These are phyloP conservation scores for Spermophilus dauricus DNA, from an alignment of 2,113 vertebrate genomes.

Conservation along the genomic window DNA sequence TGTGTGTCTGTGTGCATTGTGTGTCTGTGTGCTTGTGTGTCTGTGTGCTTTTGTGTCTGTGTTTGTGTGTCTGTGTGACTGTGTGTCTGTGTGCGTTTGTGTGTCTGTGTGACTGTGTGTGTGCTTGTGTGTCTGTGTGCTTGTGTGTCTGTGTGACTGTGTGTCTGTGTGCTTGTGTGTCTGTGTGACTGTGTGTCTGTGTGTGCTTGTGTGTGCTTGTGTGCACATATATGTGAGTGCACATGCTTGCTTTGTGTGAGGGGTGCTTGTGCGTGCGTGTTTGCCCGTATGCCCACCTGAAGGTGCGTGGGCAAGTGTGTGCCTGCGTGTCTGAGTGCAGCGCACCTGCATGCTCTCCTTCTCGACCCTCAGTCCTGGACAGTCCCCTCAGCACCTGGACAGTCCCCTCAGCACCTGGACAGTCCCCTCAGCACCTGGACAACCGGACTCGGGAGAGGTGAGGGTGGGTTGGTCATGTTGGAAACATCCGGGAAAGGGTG, in stretches of 20 bases:
- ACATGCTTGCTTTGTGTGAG: too few relatives aligned
- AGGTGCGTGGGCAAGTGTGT: not conserved
- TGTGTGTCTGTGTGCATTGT: too few relatives aligned
- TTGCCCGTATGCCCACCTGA: too few relatives aligned
- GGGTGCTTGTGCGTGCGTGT: not conserved
- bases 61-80: not conserved
- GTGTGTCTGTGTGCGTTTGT: not conserved
- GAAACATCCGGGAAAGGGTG: not conserved
- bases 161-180: too few relatives aligned
- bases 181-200: too few relatives aligned
- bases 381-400: not conserved
- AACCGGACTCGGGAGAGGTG: not conserved
- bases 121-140: not conserved
- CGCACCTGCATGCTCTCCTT: not conserved
- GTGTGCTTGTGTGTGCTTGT: too few relatives aligned
- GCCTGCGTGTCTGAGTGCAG: not conserved
- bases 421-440: too few relatives aligned
- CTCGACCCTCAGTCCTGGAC: not conserved
- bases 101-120: too few relatives aligned
- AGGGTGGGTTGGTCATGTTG: not conserved
- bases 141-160: too few relatives aligned
- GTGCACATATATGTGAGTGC: not conserved
- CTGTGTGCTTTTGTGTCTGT: not conserved
- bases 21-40: too few relatives aligned
- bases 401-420: too few relatives aligned